phyloP scores from a whole-genome alignment of 2,797 vertebrate genomes.

The Eremophila alpestris region DNA sequence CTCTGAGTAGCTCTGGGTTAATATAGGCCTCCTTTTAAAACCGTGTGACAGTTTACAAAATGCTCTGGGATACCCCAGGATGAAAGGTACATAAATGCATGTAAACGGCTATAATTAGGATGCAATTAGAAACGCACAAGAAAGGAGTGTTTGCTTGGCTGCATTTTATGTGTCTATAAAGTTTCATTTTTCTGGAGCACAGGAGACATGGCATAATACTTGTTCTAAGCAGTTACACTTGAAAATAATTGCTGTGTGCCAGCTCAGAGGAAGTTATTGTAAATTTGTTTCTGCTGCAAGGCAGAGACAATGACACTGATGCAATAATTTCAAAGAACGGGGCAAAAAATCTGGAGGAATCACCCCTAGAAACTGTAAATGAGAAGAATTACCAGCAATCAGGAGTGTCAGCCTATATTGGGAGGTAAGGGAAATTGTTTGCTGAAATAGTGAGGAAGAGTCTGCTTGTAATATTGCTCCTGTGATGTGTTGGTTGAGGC shows the following conservation, averaged over 20 bases:
- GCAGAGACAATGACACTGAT: neutral
- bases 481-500: neutral
- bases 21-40: neutral
- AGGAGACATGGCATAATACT: neutral
- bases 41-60: conserved; percentile 16
- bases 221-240: neutral
- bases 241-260: conserved; percentile 22
- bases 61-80: conserved; percentile 49
- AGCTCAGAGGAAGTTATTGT: neutral
- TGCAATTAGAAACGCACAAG: conserved; percentile 39
- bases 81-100: conserved; percentile 56
- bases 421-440: neutral
- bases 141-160: conserved; percentile 27
- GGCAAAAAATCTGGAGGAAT: neutral
- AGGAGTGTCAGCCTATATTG: neutral
- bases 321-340: neutral
- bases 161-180: neutral
- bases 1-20: neutral
- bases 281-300: conserved; percentile 1
- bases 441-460: neutral
- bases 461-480: neutral
- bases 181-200: conserved; percentile 8
- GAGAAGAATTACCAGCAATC: neutral
- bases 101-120: conserved; percentile 38
- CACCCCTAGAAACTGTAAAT: neutral